These are phyloP conservation scores for Diachasmimorpha longicaudata DNA, from an alignment of 1,140 invertebrate genomes.

Conservation along the genomic window DNA sequence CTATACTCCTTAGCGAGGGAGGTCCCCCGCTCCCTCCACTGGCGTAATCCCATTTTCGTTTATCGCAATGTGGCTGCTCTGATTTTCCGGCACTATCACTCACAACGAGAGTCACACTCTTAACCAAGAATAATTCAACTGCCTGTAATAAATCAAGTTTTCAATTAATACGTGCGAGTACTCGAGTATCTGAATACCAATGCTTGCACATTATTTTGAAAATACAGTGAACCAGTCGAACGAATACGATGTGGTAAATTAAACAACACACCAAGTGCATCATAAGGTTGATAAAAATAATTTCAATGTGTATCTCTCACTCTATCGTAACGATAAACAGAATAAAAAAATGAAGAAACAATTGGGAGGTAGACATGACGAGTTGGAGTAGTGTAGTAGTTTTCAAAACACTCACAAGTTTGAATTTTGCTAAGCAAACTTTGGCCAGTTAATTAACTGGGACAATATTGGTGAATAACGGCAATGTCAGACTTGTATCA, in stretches of 20 bases:
- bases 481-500: neutral
- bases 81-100: slow-evolving; percentile 63
- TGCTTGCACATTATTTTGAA: too few species aligned
- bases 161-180: neutral
- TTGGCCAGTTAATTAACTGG: neutral
- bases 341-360: neutral
- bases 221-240: neutral
- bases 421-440: neutral
- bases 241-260: neutral
- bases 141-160: slow-evolving; percentile 48
- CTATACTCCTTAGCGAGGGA: slow-evolving; percentile 56
- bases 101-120: slow-evolving; percentile 66
- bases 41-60: slow-evolving; percentile 55
- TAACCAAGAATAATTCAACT: slow-evolving; percentile 67
- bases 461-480: neutral
- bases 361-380: neutral
- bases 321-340: neutral
- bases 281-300: neutral
- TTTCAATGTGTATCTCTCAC: neutral
- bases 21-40: slow-evolving; percentile 57
- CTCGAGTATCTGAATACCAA: too few species aligned
- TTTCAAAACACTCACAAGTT: neutral
- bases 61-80: slow-evolving; percentile 40
- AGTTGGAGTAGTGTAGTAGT: neutral
- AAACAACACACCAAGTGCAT: neutral